Conservation (phyloP, 2,113 vertebrate genomes). For the Lathamus discolor region DNA sequence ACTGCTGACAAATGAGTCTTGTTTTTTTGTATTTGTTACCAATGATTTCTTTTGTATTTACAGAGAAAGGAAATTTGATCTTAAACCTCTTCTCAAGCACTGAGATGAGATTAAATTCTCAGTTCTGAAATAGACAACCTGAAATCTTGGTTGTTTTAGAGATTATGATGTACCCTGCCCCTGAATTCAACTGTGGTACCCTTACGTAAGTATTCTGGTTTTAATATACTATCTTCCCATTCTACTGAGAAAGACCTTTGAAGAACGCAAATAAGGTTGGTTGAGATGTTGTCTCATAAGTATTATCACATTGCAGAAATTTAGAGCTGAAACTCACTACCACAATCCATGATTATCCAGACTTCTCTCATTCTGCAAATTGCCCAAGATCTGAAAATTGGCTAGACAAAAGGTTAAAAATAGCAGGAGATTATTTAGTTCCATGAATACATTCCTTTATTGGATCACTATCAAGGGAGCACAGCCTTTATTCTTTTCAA, state of each 20-base stretch:
- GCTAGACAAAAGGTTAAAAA: slow-evolving; percentile 23
- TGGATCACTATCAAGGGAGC: background rate
- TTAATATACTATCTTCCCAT: background rate
- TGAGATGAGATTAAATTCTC: background rate
- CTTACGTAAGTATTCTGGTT: background rate
- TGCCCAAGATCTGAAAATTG: background rate
- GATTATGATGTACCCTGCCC: background rate
- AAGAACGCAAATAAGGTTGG: background rate
- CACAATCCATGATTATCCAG: background rate
- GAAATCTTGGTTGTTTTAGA: background rate
- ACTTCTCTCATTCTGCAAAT: background rate
- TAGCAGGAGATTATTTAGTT: slow-evolving; percentile 18
- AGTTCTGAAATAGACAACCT: background rate
- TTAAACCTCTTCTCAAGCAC: background rate
- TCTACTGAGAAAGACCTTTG: background rate
- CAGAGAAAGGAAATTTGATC: background rate
- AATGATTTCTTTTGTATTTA: background rate
- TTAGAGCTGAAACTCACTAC: background rate
- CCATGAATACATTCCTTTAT: background rate
- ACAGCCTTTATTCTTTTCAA: background rate
- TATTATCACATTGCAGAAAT: background rate
- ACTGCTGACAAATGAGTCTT: background rate
- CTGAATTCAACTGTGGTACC: background rate
- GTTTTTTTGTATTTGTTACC: background rate
- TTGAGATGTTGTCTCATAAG: background rate